Conservation (phyloP, 2,888 invertebrate species). For the Shargacucullia verbasci region DNA sequence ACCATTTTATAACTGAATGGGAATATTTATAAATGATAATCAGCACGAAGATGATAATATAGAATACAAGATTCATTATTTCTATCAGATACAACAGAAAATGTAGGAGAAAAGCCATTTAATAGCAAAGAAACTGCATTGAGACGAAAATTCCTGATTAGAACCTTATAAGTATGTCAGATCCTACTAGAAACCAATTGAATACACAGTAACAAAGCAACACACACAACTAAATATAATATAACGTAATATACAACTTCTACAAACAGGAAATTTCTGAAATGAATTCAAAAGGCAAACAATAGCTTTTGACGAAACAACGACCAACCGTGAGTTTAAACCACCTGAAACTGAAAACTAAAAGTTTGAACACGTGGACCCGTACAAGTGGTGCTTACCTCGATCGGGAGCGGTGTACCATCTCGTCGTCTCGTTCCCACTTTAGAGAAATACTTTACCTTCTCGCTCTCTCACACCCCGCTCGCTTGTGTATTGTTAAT, state of each 20-base stretch:
- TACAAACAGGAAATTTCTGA: constrained; percentile 37
- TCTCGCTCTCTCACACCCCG: constrained; percentile 87
- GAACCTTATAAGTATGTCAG: constrained; percentile 4
- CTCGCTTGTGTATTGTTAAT: constrained; percentile 66
- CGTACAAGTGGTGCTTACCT: constrained; percentile 84
- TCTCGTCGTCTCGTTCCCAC: constrained; percentile 87
- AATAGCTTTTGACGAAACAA: constrained; percentile 59
- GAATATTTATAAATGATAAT: too few relatives aligned
- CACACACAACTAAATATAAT: constrained; percentile 39
- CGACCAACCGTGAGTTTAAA: constrained; percentile 56
- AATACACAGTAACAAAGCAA: constrained; percentile 42
- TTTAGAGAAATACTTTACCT: constrained; percentile 77
- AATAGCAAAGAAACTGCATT: too few relatives aligned
- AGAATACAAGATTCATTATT: too few relatives aligned
- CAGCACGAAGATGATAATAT: too few relatives aligned
- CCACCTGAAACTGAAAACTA: constrained; percentile 66
- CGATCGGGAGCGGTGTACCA: constrained; percentile 80
- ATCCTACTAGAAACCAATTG: constrained; percentile 28
- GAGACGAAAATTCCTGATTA: too few relatives aligned
- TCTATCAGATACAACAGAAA: too few relatives aligned
- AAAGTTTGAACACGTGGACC: constrained; percentile 84
- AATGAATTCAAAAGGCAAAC: constrained; percentile 45
- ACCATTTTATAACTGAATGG: too few relatives aligned
- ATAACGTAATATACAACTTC: constrained; percentile 42
- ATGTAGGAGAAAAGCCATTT: too few relatives aligned